phyloP scores from a whole-genome alignment of 1,140 invertebrate species.

The Vanessa atalanta region DNA sequence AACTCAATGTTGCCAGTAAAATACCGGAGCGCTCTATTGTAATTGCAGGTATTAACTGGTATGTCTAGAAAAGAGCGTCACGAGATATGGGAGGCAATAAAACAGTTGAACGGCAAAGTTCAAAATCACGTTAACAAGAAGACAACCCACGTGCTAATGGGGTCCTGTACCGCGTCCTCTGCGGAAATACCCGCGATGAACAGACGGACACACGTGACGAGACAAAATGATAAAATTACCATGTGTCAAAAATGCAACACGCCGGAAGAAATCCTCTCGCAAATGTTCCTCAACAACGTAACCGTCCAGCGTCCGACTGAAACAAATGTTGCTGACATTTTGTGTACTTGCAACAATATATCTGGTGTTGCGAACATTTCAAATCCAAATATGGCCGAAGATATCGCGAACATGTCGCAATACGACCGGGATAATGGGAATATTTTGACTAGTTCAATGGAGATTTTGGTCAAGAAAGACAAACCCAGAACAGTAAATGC shows the following conservation, averaged over 20 bases:
- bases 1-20: too few species aligned
- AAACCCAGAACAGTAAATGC: conserved; percentile 61
- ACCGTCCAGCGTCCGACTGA: conserved; percentile 14
- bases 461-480: conserved; percentile 3
- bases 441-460: conserved; percentile 3
- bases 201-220: not conserved
- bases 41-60: conserved; percentile 63
- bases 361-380: conserved; percentile 12
- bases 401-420: not conserved
- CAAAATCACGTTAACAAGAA: conserved; percentile 51
- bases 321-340: conserved; percentile 4
- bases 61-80: conserved; percentile 55
- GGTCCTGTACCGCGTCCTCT: conserved; percentile 43
- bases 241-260: conserved; percentile 41
- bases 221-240: conserved; percentile 5
- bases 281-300: conserved; percentile 36
- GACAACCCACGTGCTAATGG: conserved; percentile 64
- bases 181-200: conserved; percentile 4
- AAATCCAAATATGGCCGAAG: not conserved
- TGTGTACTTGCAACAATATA: conserved; percentile 24
- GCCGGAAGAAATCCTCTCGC: conserved; percentile 26
- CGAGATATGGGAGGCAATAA: conserved; percentile 39
- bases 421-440: not conserved
- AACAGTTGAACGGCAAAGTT: conserved; percentile 46
- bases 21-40: too few species aligned